Conservation (phyloP, 2,888 invertebrate genomes). For the Ormia ochracea region DNA sequence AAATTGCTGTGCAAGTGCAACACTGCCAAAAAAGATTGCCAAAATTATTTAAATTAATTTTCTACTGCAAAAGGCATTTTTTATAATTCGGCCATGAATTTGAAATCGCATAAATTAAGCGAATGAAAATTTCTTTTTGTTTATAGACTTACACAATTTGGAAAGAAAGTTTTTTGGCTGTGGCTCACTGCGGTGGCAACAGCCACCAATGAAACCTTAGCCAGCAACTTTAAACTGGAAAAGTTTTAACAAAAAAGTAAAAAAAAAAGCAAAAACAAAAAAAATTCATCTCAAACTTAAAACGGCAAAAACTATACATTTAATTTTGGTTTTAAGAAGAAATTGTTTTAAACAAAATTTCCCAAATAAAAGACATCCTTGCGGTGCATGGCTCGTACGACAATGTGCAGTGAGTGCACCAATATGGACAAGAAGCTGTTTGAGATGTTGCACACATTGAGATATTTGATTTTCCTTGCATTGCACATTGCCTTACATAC, state of each 20-base stretch:
- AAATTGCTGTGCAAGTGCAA: constrained; percentile 39
- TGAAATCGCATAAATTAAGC: constrained; percentile 34
- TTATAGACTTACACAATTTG: constrained; percentile 31
- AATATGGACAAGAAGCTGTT: constrained; percentile 50
- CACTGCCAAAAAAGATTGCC: constrained; percentile 7
- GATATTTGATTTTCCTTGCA: constrained; percentile 44
- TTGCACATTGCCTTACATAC: neutral
- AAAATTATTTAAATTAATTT: constrained; percentile 60
- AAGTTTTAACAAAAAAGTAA: constrained; percentile 24
- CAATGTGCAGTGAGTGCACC: constrained; percentile 11
- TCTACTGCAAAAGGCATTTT: constrained; percentile 20
- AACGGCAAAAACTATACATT: constrained; percentile 36
- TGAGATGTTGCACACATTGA: constrained; percentile 59
- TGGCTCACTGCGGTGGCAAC: neutral
- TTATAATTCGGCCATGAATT: neutral
- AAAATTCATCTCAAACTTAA: constrained; percentile 38
- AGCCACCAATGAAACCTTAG: constrained; percentile 13
- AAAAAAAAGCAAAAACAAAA: too few species aligned
- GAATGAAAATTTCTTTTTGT: constrained; percentile 54
- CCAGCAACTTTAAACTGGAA: neutral
- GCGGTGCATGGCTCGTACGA: constrained; percentile 3
- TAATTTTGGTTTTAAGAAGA: neutral
- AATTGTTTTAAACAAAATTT: constrained; percentile 31
- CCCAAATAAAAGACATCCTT: constrained; percentile 38
- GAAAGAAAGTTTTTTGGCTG: constrained; percentile 53